Percentiles rank a stretch among this genome's conserved stretches.
phyloP scores from a whole-genome alignment of 2,797 vertebrate species.

The Spinus olivaceus region DNA sequence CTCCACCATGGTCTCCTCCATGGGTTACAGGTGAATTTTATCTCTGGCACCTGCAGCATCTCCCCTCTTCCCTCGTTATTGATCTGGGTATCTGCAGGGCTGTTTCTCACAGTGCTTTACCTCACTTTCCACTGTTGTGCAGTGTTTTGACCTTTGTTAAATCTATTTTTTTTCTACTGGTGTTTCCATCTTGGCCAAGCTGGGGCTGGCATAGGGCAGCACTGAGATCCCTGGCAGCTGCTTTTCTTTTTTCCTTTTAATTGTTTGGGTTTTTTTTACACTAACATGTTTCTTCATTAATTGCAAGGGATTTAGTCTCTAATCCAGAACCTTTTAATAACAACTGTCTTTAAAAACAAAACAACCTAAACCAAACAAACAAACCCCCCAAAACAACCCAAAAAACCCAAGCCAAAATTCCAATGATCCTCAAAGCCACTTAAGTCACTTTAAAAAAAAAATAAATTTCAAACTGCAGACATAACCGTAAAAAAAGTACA shows the following conservation, averaged over 20 bases:
- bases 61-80: background rate
- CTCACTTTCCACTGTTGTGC: rapidly evolving
- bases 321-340: background rate
- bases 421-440: background rate
- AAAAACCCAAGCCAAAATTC: background rate
- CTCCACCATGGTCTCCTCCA: background rate
- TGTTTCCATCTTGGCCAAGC: rapidly evolving
- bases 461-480: background rate
- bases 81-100: background rate
- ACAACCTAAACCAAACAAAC: background rate
- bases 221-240: rapidly evolving
- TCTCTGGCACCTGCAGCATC: background rate
- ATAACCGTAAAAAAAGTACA: background rate
- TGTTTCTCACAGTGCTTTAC: background rate
- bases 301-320: background rate
- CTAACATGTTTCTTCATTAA: background rate
- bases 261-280: background rate
- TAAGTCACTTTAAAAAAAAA: background rate
- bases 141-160: background rate
- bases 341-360: background rate
- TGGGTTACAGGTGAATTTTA: background rate
- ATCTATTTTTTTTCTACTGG: background rate
- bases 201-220: background rate
- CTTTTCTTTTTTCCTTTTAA: background rate
- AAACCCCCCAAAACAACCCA: background rate